Evolutionary conservation across 2,797 vertebrate genomes (phyloP).

Genomic region (Callimico goeldii): DNA sequence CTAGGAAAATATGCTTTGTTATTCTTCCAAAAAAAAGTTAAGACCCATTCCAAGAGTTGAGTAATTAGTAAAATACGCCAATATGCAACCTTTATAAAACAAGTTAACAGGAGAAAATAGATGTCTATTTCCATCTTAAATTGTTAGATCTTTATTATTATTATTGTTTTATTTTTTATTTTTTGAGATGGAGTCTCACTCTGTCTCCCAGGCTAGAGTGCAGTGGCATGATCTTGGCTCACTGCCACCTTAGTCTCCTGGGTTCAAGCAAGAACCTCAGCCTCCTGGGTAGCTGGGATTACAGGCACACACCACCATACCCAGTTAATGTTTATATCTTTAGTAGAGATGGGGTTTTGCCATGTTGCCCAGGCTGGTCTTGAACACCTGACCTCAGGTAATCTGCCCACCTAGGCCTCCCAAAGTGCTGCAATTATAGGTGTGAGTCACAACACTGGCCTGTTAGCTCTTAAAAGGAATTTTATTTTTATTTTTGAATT

Average conservation of each 20-base stretch:
- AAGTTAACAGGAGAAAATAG: conserved; percentile 25
- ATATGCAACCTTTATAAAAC: neutral
- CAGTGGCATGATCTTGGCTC: neutral
- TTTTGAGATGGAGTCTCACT: neutral
- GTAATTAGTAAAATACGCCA: conserved; percentile 3
- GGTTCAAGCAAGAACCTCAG: neutral
- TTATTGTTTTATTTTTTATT: neutral
- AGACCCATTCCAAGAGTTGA: neutral
- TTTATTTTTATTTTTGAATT: conserved; percentile 14
- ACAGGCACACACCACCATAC: neutral
- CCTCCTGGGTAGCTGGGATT: neutral
- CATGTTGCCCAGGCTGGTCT: neutral
- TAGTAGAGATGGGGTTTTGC: neutral
- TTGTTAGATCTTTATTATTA: neutral
- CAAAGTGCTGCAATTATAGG: neutral
- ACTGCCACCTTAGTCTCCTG: neutral
- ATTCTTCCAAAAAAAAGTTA: neutral
- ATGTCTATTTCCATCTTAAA: neutral
- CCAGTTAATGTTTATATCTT: neutral
- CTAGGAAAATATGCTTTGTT: neutral
- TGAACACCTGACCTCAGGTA: neutral
- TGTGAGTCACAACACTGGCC: neutral
- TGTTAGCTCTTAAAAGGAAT: neutral
- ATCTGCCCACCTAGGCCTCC: neutral
- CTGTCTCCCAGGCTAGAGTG: neutral